phyloP scores from a whole-genome alignment of 2,113 vertebrate species.

The Pteropus alecto region DNA sequence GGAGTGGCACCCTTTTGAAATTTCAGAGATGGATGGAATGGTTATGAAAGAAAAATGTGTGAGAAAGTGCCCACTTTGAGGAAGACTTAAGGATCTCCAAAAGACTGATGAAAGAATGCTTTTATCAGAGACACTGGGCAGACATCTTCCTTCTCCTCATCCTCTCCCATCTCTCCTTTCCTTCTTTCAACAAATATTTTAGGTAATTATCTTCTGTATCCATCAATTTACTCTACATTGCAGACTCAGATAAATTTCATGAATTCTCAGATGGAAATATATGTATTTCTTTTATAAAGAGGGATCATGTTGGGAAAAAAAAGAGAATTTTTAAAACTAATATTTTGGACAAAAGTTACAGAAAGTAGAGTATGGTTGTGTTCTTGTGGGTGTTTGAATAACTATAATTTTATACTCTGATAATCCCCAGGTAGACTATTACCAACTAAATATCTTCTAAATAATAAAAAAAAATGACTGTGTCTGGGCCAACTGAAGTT shows the following conservation, averaged over 20 bases:
- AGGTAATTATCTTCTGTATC: not conserved
- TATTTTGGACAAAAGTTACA: not conserved
- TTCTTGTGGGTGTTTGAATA: not conserved
- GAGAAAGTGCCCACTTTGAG: not conserved
- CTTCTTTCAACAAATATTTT: not conserved
- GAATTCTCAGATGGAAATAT: not conserved
- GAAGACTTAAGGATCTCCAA: not conserved
- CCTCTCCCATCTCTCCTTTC: not conserved
- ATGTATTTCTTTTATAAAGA: not conserved
- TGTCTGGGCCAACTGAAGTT: not conserved
- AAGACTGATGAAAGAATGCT: not conserved
- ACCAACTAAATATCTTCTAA: not conserved
- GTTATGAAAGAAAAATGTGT: not conserved
- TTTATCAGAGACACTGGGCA: not conserved
- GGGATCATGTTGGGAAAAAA: not conserved
- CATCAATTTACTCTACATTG: not conserved
- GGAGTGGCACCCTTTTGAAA: not conserved
- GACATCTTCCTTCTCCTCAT: not conserved
- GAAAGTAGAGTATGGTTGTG: not conserved
- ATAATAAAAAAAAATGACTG: not conserved
- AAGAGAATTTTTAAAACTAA: not conserved
- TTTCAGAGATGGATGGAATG: not conserved
- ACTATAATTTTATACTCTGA: not conserved
- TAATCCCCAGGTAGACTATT: not conserved
- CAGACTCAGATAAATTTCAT: not conserved